Evolutionary conservation across 2,888 invertebrate species (phyloP), one percentile per base, ranked within the genome.

Genomic region (Perithous albicinctus): DNA sequence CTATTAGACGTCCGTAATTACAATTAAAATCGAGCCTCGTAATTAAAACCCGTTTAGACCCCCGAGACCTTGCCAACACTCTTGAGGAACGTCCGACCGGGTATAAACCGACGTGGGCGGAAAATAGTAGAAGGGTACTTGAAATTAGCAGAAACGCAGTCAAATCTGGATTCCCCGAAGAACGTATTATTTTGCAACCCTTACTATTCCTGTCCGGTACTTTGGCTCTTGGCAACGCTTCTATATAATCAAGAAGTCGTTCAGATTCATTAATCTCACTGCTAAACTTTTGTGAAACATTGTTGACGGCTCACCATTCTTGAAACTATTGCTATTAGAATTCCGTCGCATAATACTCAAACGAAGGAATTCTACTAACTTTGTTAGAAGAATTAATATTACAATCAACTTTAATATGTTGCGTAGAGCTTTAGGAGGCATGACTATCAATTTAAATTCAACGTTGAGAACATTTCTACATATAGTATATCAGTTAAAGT

Each of bases 1-100:
- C 70, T 75, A 82, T 82, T 82, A 82, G 75, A 70, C 75, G 59
- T 70, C 75, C 78, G 75, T 76, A 82, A 78, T 82, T 82, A 82
- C 78, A 82, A 82, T 82, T 82, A 82, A 82, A 78, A 82, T 78
- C 70, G 78, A 78, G 78, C 82, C 66, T 26, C 75, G 82, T 78
- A 82, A 82, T 82, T 82, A 82, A 82, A 82, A 82, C 38, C 70
- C 75, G 72, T 72, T 78, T 78, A 78, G 70, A 67, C 59, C 51
- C 75, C 56, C 54, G 46, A 54, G 54, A 75, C 43, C 70, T 56
- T 56, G 67, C 66, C 32, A 26, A 70, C 63, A 41, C 54, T 41
- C 56, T 43, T 43, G 43, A 56, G 56, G 29, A 18, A 15, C 2
- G 18, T 12, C 41, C 35, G 20, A 12, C 38, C 59, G 70, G 61